These are phyloP conservation scores for Drosophila sordidapex DNA, from an alignment of 2,888 invertebrate species.

Conservation along the genomic window DNA sequence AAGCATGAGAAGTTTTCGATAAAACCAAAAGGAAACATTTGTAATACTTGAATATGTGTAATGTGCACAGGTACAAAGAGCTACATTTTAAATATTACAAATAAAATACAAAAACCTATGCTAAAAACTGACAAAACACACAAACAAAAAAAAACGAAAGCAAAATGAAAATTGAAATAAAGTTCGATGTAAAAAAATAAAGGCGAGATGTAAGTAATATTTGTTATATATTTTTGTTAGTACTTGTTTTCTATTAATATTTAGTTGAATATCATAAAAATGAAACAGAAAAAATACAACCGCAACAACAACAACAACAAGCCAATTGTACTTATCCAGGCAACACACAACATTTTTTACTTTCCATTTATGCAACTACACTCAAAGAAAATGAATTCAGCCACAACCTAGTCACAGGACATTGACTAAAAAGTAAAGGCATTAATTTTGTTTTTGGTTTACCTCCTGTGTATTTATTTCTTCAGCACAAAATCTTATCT, in stretches of 20 bases:
- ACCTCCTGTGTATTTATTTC: slow-evolving; percentile 17
- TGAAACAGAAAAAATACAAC: slow-evolving; percentile 37
- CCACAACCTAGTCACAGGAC: slow-evolving; percentile 17
- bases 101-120: slow-evolving; percentile 39
- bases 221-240: slow-evolving; percentile 82
- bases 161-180: slow-evolving; percentile 40
- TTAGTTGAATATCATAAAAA: slow-evolving; percentile 63
- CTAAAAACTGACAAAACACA: slow-evolving; percentile 22
- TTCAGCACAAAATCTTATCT: slow-evolving; percentile 42
- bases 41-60: slow-evolving; percentile 63
- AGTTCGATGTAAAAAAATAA: slow-evolving; percentile 52
- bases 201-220: slow-evolving; percentile 71
- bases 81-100: slow-evolving; percentile 54
- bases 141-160: slow-evolving; percentile 15
- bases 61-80: slow-evolving; percentile 73
- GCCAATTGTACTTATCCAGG: slow-evolving; percentile 75
- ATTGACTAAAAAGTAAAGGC: slow-evolving; percentile 6
- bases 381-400: slow-evolving; percentile 7
- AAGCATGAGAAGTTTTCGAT: slow-evolving; percentile 54
- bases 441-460: slow-evolving; percentile 18
- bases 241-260: slow-evolving; percentile 80
- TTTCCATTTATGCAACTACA: slow-evolving; percentile 23
- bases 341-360: slow-evolving; percentile 36
- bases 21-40: slow-evolving; percentile 43
- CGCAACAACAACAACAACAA: slow-evolving; percentile 37